Conservation (phyloP, 2,797 vertebrate genomes). For the Prionace glauca region DNA sequence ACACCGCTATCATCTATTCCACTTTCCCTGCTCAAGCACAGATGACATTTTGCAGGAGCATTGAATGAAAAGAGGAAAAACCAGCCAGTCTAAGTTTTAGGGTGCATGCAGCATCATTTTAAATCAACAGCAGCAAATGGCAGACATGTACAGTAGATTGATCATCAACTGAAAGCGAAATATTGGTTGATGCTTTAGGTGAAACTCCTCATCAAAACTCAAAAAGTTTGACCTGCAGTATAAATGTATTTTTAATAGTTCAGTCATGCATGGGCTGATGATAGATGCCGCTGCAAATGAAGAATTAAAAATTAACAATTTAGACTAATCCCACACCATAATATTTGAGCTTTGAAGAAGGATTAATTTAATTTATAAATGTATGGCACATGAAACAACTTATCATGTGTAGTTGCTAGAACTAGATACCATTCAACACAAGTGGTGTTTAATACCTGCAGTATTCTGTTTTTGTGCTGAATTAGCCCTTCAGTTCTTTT, state of each 20-base stretch:
- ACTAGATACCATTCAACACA: background rate
- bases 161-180: background rate
- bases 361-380: background rate
- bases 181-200: background rate
- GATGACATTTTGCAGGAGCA: background rate
- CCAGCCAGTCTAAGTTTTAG: background rate
- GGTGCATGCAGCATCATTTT: background rate
- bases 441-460: background rate
- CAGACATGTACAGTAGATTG: background rate
- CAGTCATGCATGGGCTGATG: background rate
- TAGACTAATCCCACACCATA: background rate
- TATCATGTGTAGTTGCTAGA: background rate
- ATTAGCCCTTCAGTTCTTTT: background rate
- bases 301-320: background rate
- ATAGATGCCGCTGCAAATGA: background rate
- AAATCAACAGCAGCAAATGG: background rate
- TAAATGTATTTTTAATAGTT: background rate
- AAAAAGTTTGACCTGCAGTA: background rate
- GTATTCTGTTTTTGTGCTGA: background rate
- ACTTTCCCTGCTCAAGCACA: background rate
- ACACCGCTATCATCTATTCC: background rate
- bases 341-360: background rate
- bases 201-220: background rate
- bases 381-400: background rate
- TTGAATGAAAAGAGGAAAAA: background rate